These are phyloP conservation scores for Microchirus variegatus DNA, from an alignment of 2,797 vertebrate genomes.

Conservation along the genomic window DNA sequence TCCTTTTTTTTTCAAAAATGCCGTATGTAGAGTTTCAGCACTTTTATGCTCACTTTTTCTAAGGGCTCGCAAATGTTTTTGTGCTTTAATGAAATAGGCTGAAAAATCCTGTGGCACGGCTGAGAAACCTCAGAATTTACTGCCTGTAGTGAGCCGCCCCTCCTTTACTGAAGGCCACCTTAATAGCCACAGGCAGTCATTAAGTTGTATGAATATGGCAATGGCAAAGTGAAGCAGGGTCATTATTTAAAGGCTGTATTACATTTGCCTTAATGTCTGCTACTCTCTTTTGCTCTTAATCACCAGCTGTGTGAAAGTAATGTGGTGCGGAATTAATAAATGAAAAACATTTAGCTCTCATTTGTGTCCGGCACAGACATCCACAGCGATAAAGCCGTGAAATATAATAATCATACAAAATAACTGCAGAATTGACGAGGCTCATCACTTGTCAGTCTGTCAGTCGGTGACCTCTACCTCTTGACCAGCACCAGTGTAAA, in stretches of 20 bases:
- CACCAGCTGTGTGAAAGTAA: conserved; percentile 20
- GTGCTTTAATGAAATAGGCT: conserved; percentile 7
- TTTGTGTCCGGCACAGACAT: conserved; percentile 17
- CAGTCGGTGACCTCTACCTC: conserved; percentile 27
- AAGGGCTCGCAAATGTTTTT: background rate
- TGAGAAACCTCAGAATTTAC: conserved; percentile 22
- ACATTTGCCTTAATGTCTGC: conserved; percentile 36
- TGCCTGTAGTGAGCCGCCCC: conserved; percentile 20
- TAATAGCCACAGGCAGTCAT: conserved; percentile 39
- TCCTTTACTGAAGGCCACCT: conserved; percentile 24
- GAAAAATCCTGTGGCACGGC: background rate
- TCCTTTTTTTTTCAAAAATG: too few relatives aligned
- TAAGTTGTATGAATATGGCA: conserved; percentile 42
- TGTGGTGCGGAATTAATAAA: conserved; percentile 23
- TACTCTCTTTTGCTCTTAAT: conserved; percentile 31
- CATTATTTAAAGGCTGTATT: conserved; percentile 37
- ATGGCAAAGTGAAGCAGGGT: conserved; percentile 31
- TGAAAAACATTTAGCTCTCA: conserved; percentile 18
- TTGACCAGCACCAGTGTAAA: conserved; percentile 15
- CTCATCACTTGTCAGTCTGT: conserved; percentile 38
- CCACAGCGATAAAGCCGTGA: background rate
- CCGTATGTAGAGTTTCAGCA: too few relatives aligned
- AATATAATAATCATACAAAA: too few relatives aligned
- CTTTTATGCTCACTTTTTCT: background rate
- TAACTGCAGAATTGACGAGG: conserved; percentile 31